Evolutionary conservation across 2,888 invertebrate species (phyloP).

Genomic region (Microctonus aethiopoides): DNA sequence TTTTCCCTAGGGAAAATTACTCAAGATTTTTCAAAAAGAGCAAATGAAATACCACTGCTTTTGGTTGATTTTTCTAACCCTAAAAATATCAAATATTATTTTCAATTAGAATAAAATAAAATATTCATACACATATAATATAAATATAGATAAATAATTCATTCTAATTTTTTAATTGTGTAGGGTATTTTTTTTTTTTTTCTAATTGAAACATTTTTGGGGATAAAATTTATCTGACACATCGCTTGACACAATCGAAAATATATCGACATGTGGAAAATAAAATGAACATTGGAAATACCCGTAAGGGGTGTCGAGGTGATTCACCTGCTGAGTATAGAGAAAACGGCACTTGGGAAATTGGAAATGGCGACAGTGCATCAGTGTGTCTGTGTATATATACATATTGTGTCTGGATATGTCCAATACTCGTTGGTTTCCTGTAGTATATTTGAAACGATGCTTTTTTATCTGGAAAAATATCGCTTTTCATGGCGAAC

Average conservation of each 20-base stretch:
- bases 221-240: background rate
- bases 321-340: constrained; percentile 38
- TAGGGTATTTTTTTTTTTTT: no score
- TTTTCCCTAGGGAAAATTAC: no score
- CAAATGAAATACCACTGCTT: no score
- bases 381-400: background rate
- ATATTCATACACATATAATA: no score
- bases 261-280: background rate
- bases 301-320: constrained; percentile 18
- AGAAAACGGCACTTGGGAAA: constrained; percentile 41
- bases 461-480: constrained; percentile 33
- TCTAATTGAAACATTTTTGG: no score
- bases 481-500: constrained; percentile 9
- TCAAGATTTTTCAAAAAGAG: no score
- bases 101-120: no score
- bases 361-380: constrained; percentile 31
- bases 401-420: background rate
- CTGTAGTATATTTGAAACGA: constrained; percentile 15
- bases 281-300: constrained; percentile 18
- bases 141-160: no score
- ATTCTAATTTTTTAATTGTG: no score
- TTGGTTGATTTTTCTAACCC: no score
- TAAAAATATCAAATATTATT: no score
- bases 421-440: background rate
- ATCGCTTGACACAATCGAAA: background rate